Base-by-base conservation (phyloP, 2,113 vertebrate species). In the Pteropus alecto region DNA sequence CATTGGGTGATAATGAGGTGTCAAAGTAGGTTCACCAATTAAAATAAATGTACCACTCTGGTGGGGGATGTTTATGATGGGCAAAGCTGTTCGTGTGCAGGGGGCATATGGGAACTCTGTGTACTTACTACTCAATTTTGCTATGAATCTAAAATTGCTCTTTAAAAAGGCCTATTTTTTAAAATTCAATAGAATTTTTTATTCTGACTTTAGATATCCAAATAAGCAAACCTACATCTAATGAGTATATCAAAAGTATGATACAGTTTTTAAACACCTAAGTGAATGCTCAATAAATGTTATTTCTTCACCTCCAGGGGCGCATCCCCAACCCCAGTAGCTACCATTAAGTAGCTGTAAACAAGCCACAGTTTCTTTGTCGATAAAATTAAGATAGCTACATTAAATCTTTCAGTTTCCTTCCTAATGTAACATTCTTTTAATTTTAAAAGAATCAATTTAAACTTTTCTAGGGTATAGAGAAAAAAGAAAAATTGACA, bases 371-470 rank as follows among this genome's bases (percentile, higher is more conserved):
- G n/a, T 71, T 67, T 56, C 38, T 60, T 73, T 48, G 68, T 30
- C 46, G 73, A 43, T 84, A 78, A 87, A 94, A 63, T 21, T 43
- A 86, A 92, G 48, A 78, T 26, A 76, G 5, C 33, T 35, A 51
- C 14, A 87, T 5, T 15, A 87, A 74, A 61, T n/a, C 19, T 73
- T 41, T 68, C 46, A 41, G 6, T 28, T 87, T 35, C 38, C 22
- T 78, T 87, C 70, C 58, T 87, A 74, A 90, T 41, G 73, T 73
- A 87, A 93, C 21, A 79, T 73, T 86, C 35, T 79, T 87, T 82
- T 41, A 41, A 74, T 58, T 87, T 74, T 14, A 48, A 87, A 90
- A 92, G 67, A 58, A 84, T 14, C 10, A 87, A 83, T 28, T 70
- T 76, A 71, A 95, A 65, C 76, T 81, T 87, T 43, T 70, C 60